These are phyloP conservation scores for Dioctria linearis DNA, from an alignment of 2,888 invertebrate species.

Conservation along the genomic window DNA sequence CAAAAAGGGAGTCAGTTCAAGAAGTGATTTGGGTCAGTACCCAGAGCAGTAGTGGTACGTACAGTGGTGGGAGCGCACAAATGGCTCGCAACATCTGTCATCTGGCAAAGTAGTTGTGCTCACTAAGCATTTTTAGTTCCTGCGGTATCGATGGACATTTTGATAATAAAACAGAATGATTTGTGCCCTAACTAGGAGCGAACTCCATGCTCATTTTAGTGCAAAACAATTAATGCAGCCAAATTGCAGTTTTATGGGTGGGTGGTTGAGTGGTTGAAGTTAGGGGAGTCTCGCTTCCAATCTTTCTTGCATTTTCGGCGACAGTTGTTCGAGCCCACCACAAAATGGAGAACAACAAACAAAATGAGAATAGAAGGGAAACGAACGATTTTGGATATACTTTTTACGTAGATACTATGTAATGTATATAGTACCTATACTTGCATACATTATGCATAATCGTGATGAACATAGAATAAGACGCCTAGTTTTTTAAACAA, in stretches of 20 bases:
- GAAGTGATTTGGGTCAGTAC: constrained; percentile 17
- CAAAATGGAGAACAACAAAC: too few relatives aligned
- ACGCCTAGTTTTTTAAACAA: too few relatives aligned
- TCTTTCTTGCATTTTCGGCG: constrained; percentile 32
- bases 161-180: constrained; percentile 43
- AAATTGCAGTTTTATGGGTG: constrained; percentile 28
- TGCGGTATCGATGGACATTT: constrained; percentile 45
- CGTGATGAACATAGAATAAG: too few relatives aligned
- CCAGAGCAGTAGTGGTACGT: neutral
- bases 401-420: too few relatives aligned
- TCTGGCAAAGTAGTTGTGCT: constrained; percentile 53
- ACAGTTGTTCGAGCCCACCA: too few relatives aligned
- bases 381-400: too few relatives aligned
- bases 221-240: constrained; percentile 39
- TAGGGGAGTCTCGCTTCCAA: neutral
- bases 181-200: constrained; percentile 34
- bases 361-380: too few relatives aligned
- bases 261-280: neutral
- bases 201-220: constrained; percentile 27
- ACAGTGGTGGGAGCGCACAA: constrained; percentile 22
- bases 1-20: constrained; percentile 33
- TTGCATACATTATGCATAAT: too few relatives aligned
- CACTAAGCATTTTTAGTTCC: constrained; percentile 53
- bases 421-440: too few relatives aligned
- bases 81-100: constrained; percentile 56